These are phyloP conservation scores for Drosophila colorata DNA, from an alignment of 2,888 invertebrate species.

Conservation along the genomic window DNA sequence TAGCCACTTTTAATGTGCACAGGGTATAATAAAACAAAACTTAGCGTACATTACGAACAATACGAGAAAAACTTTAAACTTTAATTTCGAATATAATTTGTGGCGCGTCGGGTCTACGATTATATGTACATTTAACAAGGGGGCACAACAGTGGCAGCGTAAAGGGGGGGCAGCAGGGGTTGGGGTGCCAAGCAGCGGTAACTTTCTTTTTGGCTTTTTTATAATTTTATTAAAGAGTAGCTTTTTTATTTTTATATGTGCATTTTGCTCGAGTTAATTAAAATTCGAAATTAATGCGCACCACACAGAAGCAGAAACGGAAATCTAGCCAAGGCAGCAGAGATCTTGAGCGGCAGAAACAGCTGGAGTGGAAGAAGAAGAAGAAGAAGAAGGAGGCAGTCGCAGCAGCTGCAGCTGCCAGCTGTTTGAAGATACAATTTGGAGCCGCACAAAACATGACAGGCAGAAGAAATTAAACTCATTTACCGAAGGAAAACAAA, in stretches of 20 bases:
- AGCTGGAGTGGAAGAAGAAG: slow-evolving; percentile 5
- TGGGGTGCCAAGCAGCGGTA: slow-evolving; percentile 32
- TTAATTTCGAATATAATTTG: slow-evolving; percentile 35
- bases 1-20: background rate
- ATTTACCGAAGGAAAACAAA: slow-evolving; percentile 42
- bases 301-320: slow-evolving; percentile 13
- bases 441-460: slow-evolving; percentile 27
- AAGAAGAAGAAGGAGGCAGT: background rate
- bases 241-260: slow-evolving; percentile 27
- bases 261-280: slow-evolving; percentile 64
- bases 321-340: background rate
- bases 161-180: background rate
- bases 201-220: slow-evolving; percentile 67
- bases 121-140: slow-evolving; percentile 23
- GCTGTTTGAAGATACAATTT: slow-evolving; percentile 38
- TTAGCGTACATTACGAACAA: slow-evolving; percentile 19
- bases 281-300: slow-evolving; percentile 73
- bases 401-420: background rate
- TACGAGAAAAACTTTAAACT: slow-evolving; percentile 43
- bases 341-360: too few relatives aligned
- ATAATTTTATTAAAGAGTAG: slow-evolving; percentile 25
- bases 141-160: background rate
- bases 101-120: slow-evolving; percentile 22
- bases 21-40: slow-evolving; percentile 2
- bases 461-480: slow-evolving; percentile 52